Conservation (phyloP, 2,797 vertebrate genomes). For the Gambelia wislizenii region DNA sequence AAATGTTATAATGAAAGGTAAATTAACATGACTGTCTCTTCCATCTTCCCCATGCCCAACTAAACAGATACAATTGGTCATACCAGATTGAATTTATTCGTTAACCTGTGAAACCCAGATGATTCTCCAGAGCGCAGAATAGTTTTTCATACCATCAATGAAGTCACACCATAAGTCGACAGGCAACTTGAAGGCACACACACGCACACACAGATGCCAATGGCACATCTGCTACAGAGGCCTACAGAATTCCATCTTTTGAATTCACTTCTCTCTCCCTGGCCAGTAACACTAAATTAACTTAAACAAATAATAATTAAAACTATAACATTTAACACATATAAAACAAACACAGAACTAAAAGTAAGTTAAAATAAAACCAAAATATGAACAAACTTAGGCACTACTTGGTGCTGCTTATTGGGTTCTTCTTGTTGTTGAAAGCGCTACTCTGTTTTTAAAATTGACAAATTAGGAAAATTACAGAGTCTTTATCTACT, state of each 20-base stretch:
- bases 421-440: too few species aligned
- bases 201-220: not conserved
- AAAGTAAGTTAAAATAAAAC: not conserved
- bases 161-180: too few species aligned
- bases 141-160: not conserved
- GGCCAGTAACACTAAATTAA: not conserved
- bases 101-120: not conserved
- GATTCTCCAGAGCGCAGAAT: not conserved
- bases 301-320: not conserved
- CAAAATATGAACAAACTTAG: too few species aligned
- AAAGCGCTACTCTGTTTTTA: not conserved
- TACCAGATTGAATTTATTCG: not conserved
- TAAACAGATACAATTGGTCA: not conserved
- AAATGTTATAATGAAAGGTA: conserved; percentile 32
- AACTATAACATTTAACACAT: not conserved
- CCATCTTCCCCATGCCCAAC: not conserved
- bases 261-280: not conserved
- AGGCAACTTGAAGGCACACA: too few species aligned
- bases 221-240: not conserved
- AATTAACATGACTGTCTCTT: not conserved
- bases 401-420: too few species aligned
- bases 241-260: not conserved
- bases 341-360: not conserved
- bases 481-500: not conserved
- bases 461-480: not conserved